Conservation (phyloP, 37 sponge, comb jelly and placozoan species). For the Ianthella basta region DNA sequence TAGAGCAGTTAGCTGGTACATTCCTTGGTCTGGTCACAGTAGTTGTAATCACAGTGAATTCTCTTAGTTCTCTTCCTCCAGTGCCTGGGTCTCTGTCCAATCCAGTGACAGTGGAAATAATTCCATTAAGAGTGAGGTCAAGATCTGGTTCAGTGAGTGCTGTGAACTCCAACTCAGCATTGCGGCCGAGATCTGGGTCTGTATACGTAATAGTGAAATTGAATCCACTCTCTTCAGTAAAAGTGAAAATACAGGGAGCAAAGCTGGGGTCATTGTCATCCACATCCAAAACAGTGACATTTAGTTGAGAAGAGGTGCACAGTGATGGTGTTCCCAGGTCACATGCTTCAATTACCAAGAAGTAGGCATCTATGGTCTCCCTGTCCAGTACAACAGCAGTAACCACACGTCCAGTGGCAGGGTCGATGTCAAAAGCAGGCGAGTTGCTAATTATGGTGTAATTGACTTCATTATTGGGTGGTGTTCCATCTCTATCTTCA, state of each 20-base stretch:
- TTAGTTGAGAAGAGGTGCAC: conserved; percentile 32
- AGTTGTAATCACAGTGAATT: conserved; percentile 13
- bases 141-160: conserved; percentile 32
- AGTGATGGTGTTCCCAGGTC: conserved; percentile 44
- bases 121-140: conserved; percentile 12
- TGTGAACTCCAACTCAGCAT: conserved; percentile 42
- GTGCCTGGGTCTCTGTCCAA: conserved; percentile 73
- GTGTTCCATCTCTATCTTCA: conserved; percentile 24
- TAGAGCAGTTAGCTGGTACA: conserved; percentile 9
- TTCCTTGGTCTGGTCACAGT: conserved; percentile 18
- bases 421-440: conserved; percentile 49
- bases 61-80: conserved; percentile 37
- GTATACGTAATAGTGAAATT: conserved; percentile 19
- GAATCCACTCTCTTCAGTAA: conserved; percentile 38
- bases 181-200: conserved; percentile 57
- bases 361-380: conserved; percentile 43
- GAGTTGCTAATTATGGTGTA: not conserved
- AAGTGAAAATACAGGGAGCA: conserved; percentile 23
- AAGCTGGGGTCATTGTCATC: conserved; percentile 74
- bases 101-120: conserved; percentile 16
- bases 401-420: conserved; percentile 45
- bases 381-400: conserved; percentile 54
- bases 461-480: not conserved
- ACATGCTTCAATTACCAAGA: conserved; percentile 50
- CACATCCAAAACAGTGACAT: conserved; percentile 52